These are phyloP conservation scores for Dryobotodes eremita DNA, from an alignment of 2,888 invertebrate genomes.

Conservation along the genomic window DNA sequence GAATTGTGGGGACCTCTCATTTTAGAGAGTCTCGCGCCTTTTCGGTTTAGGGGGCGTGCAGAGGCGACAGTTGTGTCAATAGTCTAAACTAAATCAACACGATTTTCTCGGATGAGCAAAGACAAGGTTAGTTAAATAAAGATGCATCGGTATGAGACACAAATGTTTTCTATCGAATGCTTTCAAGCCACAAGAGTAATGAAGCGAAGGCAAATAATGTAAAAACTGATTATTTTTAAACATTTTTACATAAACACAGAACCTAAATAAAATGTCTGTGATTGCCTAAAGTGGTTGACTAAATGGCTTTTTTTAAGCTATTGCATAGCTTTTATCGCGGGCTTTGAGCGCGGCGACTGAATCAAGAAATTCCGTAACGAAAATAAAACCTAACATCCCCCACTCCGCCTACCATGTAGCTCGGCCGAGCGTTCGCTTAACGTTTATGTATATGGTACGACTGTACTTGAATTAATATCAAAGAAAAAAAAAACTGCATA, in stretches of 20 bases:
- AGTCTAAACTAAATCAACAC: constrained; percentile 29
- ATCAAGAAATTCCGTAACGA: too few relatives aligned
- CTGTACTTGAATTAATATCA: too few relatives aligned
- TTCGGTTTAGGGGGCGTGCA: constrained; percentile 36
- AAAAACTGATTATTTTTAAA: too few relatives aligned
- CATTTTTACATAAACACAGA: too few relatives aligned
- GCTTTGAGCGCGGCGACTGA: too few relatives aligned
- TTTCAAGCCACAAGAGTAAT: not conserved
- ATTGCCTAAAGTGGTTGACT: not conserved
- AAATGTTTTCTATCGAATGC: not conserved
- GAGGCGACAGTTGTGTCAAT: constrained; percentile 65
- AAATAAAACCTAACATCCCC: too few relatives aligned
- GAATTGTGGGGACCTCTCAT: constrained; percentile 54
- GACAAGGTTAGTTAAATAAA: not conserved
- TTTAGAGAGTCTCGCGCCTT: constrained; percentile 55
- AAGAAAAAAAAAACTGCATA: too few relatives aligned
- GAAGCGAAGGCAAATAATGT: not conserved
- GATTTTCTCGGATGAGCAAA: constrained; percentile 9
- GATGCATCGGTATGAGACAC: not conserved
- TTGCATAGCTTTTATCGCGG: too few relatives aligned
- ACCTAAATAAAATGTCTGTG: too few relatives aligned
- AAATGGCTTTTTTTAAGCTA: not conserved
- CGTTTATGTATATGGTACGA: too few relatives aligned
- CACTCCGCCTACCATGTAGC: too few relatives aligned
- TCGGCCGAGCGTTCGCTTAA: too few relatives aligned